Conservation (phyloP, 2,797 vertebrate species). For the Pempheris klunzingeri region DNA sequence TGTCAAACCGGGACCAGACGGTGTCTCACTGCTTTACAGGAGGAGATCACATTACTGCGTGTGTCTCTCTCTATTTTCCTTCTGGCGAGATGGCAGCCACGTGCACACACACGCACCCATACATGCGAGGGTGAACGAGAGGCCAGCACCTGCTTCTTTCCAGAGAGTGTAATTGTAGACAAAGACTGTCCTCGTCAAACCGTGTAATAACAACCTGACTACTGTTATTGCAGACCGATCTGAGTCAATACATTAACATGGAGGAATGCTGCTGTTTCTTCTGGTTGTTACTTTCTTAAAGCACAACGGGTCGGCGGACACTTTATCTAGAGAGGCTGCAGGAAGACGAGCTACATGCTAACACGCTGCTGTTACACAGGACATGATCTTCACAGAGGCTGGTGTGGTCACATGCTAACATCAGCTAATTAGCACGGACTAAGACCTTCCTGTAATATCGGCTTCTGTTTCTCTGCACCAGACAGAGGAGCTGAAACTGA, state of each 20-base stretch:
- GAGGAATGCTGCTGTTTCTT: conserved; percentile 58
- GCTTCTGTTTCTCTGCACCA: no score
- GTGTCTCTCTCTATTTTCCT: conserved; percentile 49
- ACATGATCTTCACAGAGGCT: no score
- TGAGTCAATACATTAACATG: conserved; percentile 72
- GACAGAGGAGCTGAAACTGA: no score
- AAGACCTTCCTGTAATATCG: no score
- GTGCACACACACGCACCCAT: conserved; percentile 46
- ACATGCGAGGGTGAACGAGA: conserved; percentile 64
- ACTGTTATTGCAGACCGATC: conserved; percentile 55
- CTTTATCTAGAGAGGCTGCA: conserved; percentile 39
- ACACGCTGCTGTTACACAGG: no score
- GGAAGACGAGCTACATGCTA: conserved; percentile 20
- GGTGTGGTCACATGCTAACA: no score
- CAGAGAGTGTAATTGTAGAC: conserved; percentile 57
- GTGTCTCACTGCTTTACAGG: conserved; percentile 72
- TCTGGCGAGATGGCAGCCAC: conserved; percentile 54
- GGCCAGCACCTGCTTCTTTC: conserved; percentile 66
- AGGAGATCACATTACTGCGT: conserved; percentile 69
- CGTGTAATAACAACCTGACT: conserved; percentile 54
- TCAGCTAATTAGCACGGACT: not conserved
- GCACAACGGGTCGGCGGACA: conserved; percentile 10
- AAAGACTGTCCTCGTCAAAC: conserved; percentile 55
- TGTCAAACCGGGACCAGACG: conserved; percentile 72
- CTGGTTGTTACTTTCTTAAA: conserved; percentile 5